Evolutionary conservation across 2,888 invertebrate species (phyloP).

Genomic region (Rhagonycha fulva): DNA sequence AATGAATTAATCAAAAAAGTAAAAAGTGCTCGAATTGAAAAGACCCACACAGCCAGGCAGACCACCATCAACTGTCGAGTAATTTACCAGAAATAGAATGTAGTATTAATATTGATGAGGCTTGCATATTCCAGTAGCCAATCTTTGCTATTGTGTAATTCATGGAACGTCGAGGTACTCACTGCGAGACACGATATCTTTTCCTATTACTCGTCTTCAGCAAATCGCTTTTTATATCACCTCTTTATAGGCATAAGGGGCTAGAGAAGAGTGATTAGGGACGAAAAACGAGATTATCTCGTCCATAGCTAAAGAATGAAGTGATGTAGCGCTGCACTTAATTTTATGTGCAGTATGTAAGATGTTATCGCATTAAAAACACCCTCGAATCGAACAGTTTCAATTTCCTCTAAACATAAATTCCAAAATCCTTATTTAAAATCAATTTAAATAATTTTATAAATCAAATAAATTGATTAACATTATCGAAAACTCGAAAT

Average conservation of each 20-base stretch:
- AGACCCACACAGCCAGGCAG: background rate
- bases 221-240: constrained; percentile 30
- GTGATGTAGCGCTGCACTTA: constrained; percentile 33
- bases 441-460: background rate
- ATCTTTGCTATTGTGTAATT: constrained; percentile 52
- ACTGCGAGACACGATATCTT: constrained; percentile 21
- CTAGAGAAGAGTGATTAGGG: constrained; percentile 30
- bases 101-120: constrained; percentile 52
- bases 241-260: constrained; percentile 32
- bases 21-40: background rate
- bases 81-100: constrained; percentile 36
- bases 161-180: constrained; percentile 41
- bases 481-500: background rate
- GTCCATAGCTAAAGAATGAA: constrained; percentile 27
- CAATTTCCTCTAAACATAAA: constrained; percentile 1
- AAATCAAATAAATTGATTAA: background rate
- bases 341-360: constrained; percentile 29
- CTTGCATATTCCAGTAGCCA: constrained; percentile 54
- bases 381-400: background rate
- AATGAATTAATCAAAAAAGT: background rate
- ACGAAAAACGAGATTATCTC: constrained; percentile 33
- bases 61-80: constrained; percentile 4
- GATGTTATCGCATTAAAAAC: constrained; percentile 11
- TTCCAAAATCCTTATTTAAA: background rate
- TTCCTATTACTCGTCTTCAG: constrained; percentile 26